Conservation (phyloP, 2,888 invertebrate genomes). For the Fragum whitleyi region DNA sequence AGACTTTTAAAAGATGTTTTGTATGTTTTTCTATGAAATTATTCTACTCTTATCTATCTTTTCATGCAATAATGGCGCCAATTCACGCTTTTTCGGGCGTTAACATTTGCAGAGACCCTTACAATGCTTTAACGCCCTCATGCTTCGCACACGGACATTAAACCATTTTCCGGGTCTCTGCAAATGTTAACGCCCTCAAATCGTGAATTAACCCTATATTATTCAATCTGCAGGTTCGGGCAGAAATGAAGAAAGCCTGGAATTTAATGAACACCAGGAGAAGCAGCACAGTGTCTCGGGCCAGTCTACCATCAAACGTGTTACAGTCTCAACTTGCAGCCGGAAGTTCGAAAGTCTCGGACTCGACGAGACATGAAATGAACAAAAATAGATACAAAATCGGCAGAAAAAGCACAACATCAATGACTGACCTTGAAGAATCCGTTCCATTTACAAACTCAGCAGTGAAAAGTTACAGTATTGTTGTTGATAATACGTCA, state of each 20-base stretch:
- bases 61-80: no score
- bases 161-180: no score
- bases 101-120: no score
- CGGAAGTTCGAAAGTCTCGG: constrained; percentile 28
- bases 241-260: constrained; percentile 52
- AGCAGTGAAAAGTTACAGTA: constrained; percentile 28
- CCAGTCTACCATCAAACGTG: constrained; percentile 26
- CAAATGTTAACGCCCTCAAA: no score
- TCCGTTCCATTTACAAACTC: constrained; percentile 52
- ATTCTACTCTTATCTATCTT: no score
- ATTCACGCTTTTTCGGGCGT: no score
- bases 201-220: no score
- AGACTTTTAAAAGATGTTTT: no score
- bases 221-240: constrained; percentile 53
- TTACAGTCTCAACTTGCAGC: constrained; percentile 20
- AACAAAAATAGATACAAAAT: constrained; percentile 20
- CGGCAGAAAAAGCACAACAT: constrained; percentile 29
- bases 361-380: constrained; percentile 14
- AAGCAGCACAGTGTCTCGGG: constrained; percentile 31
- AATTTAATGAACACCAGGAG: constrained; percentile 30
- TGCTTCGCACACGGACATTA: no score
- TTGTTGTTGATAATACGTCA: constrained; percentile 26
- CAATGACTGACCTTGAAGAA: constrained; percentile 46
- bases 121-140: no score
- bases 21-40: no score